phyloP scores from a whole-genome alignment of 37 sponge, comb jelly and placozoan genomes.

The Theonella swinhoei region DNA sequence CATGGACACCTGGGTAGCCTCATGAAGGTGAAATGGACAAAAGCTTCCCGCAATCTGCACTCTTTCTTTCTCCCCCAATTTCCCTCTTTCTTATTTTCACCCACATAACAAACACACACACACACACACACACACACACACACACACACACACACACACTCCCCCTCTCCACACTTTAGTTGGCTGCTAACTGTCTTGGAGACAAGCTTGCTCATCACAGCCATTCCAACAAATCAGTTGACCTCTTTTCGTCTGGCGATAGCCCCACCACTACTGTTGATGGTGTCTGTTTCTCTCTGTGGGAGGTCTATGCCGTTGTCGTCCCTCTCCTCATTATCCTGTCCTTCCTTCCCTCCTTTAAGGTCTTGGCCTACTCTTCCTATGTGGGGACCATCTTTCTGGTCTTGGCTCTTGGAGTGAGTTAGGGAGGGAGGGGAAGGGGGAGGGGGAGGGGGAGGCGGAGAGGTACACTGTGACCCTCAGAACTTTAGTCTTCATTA shows the following conservation, averaged over 20 bases:
- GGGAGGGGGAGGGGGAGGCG: neutral
- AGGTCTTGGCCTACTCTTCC: conserved; percentile 75
- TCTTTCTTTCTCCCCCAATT: too few relatives aligned
- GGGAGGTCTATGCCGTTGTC: conserved; percentile 72
- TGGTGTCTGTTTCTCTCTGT: conserved; percentile 37
- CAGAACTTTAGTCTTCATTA: too few relatives aligned
- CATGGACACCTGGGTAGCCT: too few relatives aligned
- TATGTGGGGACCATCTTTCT: conserved; percentile 87
- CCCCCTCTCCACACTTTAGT: conserved; percentile 28
- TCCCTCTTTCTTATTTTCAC: too few relatives aligned
- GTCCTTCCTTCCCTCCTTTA: conserved; percentile 88
- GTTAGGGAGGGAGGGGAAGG: conserved; percentile 5
- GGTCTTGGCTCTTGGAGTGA: conserved; percentile 75
- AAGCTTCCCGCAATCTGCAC: too few relatives aligned
- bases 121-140: neutral
- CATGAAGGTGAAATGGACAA: too few relatives aligned
- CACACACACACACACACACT: conserved; percentile 12
- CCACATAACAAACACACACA: too few relatives aligned
- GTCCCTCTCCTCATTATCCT: conserved; percentile 78
- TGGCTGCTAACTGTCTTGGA: conserved; percentile 60
- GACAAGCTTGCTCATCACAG: neutral
- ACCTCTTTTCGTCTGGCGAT: neutral
- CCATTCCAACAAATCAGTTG: neutral
- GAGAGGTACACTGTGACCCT: too few relatives aligned
- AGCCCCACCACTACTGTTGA: neutral